Base-by-base conservation (phyloP, 2,797 vertebrate genomes). In the Chelonia mydas region DNA sequence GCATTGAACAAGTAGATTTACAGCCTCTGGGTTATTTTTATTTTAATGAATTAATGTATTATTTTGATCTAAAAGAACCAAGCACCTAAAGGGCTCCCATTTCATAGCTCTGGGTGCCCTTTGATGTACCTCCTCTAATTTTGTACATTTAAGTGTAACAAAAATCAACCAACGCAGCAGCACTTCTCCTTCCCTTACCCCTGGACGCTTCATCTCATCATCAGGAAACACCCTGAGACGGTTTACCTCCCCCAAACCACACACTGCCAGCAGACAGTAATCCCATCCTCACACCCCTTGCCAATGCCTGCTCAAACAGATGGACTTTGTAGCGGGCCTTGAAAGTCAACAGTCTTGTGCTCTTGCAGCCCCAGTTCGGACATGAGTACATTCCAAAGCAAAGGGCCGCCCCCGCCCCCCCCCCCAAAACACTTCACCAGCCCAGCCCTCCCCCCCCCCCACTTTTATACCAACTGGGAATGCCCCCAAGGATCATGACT, bases 31-130 rank as follows among this genome's bases (percentile, higher is more conserved):
- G 27, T 7, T 77, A 77, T 83, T 82, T 95, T 93, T 76, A 90
- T 93, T 96, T 92, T 88, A 5, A 89, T 1, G 7, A 93, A 81
- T 17, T 80, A 90, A 93, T 45, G 89, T 94, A 91, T 92, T 89
- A 79, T 65, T 28, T 74, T 65, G 53, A 77, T 81, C 87, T 27
- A 94, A 83, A 95, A 94, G n/a, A 91, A 87, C 1, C 0, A 0
- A 84, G 76, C 49, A 74, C 28, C 53, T 37, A 84, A 84, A 90
- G n/a, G 31, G 68, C 80, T 90, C 92, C 74, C 27, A 57, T 91
- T 96, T 88, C 84, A 90, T 54, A 91, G 19, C 61, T 37, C 41
- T 16, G 78, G 72, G 54, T 25, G 72, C 3, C 13, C 68, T 53
- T 90, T 85, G 72, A 41, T 41, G 41, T 41, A 41, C 5, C 41